Base-by-base conservation (phyloP, 1,140 invertebrate genomes). In the Dinothrombium tinctorium region DNA sequence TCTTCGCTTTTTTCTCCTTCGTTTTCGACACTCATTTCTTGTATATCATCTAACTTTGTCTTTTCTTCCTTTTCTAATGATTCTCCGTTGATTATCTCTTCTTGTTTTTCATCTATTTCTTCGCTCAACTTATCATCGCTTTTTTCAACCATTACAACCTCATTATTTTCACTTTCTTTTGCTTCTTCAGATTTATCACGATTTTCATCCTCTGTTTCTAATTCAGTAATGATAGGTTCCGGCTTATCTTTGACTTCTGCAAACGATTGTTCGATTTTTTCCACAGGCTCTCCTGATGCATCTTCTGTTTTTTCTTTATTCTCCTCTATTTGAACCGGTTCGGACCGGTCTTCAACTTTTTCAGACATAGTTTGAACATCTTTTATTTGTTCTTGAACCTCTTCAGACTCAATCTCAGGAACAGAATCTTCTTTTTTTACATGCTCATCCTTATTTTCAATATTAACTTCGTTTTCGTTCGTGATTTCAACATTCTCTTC, bases 121-220 rank as follows among this genome's bases (percentile, higher is more conserved):
- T 33, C 32, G 9, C 20, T 21, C 28, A 12, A 2, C 21, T 11
- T 9, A 33, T 20, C 4, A 26, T 44, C 14, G 3, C 9, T 14
- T 14, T 39, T 21, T 5, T 7, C 19, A 41, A n/a, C 7, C 11
- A 4, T 17, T 33, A 4, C 32, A 33, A 3, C 32, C 6, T 33
- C 32, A 33, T 33, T 15, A 7, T 33, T 41, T 31, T 14, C 25
- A 12, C 33, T 29, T 21, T 43, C 42, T 21, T 37, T 32, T 23
- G 19, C 40, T 15, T 25, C 35, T 11, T 38, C 41, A 43, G 33
- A 36, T n/a, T 12, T 24, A 12, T 39, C 31, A 17, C 32, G 9
- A 17, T 6, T 33, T 33, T 12, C 20, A 36, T 36, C n/a, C n/a
- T n/a, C n/a, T n/a, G n/a, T n/a, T n/a, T n/a, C 12, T 14, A 20